A percentile compares a stretch with the other conserved stretches of the same genome.
These are phyloP conservation scores for Himalopsyche kuldschensis DNA, from an alignment of 2,888 invertebrate genomes.

Conservation along the genomic window DNA sequence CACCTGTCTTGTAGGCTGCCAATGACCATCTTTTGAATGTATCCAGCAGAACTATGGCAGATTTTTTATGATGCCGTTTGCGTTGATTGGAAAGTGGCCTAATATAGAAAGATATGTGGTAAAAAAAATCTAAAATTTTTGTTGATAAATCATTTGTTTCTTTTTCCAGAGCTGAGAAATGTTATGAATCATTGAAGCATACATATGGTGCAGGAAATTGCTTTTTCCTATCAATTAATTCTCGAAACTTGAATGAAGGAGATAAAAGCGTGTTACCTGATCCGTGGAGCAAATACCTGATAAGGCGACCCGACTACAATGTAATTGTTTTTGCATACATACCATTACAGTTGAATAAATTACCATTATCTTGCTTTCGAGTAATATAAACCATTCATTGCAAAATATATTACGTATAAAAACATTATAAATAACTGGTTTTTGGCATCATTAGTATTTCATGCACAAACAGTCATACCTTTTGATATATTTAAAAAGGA, in stretches of 20 bases:
- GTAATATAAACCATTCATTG: too few species aligned
- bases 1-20: too few species aligned
- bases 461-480: neutral
- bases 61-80: too few species aligned
- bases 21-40: too few species aligned
- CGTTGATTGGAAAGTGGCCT: too few species aligned
- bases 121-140: too few species aligned
- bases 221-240: slow-evolving; percentile 89
- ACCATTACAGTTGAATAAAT: neutral
- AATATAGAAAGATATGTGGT: too few species aligned
- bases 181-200: slow-evolving; percentile 82
- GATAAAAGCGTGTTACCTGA: slow-evolving; percentile 69
- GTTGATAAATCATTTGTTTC: slow-evolving; percentile 32
- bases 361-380: neutral
- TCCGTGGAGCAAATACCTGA: slow-evolving; percentile 82
- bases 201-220: slow-evolving; percentile 86
- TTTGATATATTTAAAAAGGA: neutral
- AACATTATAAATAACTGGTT: too few species aligned
- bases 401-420: too few species aligned
- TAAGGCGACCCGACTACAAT: slow-evolving; percentile 58
- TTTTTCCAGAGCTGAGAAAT: slow-evolving; percentile 73
- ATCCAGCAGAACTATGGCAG: too few species aligned
- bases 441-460: too few species aligned
- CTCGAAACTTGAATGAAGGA: slow-evolving; percentile 63
- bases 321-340: slow-evolving; percentile 45